Evolutionary conservation across 92 coral and sea anemone species (phyloP), one percentile per base, ranked within the genome.

Genomic region (Phenganax subtilis): DNA sequence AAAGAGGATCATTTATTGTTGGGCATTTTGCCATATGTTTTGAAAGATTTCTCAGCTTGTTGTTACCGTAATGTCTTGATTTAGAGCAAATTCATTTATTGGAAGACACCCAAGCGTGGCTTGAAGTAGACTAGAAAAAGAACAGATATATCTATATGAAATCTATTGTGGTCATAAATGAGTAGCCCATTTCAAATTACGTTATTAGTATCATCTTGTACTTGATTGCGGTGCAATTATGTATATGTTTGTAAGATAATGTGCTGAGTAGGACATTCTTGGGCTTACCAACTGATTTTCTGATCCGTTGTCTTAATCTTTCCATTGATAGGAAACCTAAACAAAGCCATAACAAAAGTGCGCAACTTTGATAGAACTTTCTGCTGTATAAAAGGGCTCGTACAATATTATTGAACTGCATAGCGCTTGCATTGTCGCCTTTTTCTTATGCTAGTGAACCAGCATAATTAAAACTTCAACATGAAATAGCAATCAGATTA

Each of bases 221-320:
- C 5, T 30, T 71, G 25, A 17, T 71, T 71, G 25, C 2, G 44
- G 75, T 17, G 6, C 16, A 37, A 2, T 37, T 37, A 37, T 37
- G 47, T 37, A 37, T 37, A 37, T 37, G 5, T 5, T 37, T 37
- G 47, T 37, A 37, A 37, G 2, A 37, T 37, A 37, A 37, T 37
- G 2, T 37, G 47, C 47, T 37, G 47, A 5, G 47, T 37, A 1
- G 47, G 5, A 37, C 47, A 5, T 37, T 37, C 47, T 37, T 37
- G 47, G 47, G 5, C 47, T 44, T 78, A 96, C 99, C 99, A 96
- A 76, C 86, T 92, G 69, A 96, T 92, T 61, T 96, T 96, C 71
- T 96, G 99, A 17, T 96, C 97, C 52, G 99, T 90, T 51, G 96
- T 85, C 84, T 89, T 96, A 81, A 96, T 92, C 84, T 84, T 92